Evolutionary conservation across 1,140 invertebrate genomes (phyloP), one percentile per base, ranked within the genome.

Genomic region (Orussus abietinus): DNA sequence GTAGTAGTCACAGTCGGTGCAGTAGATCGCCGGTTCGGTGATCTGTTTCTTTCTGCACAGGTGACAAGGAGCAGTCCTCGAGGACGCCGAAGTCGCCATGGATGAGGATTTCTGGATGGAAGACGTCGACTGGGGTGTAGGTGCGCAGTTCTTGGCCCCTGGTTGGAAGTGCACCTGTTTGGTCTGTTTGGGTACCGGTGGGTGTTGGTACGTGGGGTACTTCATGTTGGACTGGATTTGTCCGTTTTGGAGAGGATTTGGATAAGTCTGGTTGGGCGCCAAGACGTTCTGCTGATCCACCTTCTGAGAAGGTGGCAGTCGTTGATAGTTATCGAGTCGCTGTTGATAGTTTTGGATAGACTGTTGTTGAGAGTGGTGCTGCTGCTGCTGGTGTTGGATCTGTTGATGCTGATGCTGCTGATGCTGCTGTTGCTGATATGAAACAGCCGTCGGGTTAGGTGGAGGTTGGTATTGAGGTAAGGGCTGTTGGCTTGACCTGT

Each of bases 1-100:
- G 57, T 94, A 94, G 75, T 87, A 92, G 59, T 92, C 87, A 69
- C 90, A 94, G 64, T 92, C 89, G 10, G 82, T 76, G 69, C 90
- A 94, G 62, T 92, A 93, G 21, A 86, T 77, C 7, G 83, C 80
- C 1, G 86, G 81, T 15, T 84, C 78, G 3, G 75, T 77, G 3
- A 92, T 81, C 43, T 79, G 77, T 59, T 90, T 88, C 59, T 92
- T 91, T 15, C 88, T 76, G 64, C 90, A 94, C 35, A 94, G 74
- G 72, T 90, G 84, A 65, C 90, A 93, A 17, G 76, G 76, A 6
- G 70, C 67, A 1, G 65, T 66, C 49, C 74, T 74, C 2, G 69
- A 53, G 5, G 77, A 77, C 17, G 71, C 69, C 59, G 80, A 80
- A 17, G 75, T 57, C 32, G 64, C 53, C 31, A 66, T 51, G 19